Conservation (phyloP, 1,140 invertebrate species). For the Oryctes rhinoceros region DNA sequence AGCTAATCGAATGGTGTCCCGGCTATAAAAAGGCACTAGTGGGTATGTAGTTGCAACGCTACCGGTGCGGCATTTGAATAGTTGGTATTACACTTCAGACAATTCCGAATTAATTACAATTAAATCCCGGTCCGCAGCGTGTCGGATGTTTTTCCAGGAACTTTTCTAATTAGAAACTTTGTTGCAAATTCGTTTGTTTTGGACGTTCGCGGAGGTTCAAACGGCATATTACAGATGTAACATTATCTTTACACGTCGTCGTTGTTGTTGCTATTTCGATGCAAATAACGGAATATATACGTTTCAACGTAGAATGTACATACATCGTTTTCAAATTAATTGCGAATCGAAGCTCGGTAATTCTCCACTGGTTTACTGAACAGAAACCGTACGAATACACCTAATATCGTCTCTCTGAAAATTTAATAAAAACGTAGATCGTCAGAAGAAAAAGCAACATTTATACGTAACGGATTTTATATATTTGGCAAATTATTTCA, state of each 20-base stretch:
- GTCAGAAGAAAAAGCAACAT: too few relatives aligned
- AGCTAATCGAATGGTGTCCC: not conserved
- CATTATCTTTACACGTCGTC: not conserved
- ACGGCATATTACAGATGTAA: not conserved
- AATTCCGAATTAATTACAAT: conserved; percentile 15
- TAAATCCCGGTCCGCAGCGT: conserved; percentile 25
- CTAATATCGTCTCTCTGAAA: too few relatives aligned
- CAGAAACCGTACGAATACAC: too few relatives aligned
- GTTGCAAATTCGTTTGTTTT: not conserved
- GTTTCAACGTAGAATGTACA: too few relatives aligned
- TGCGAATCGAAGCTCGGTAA: too few relatives aligned
- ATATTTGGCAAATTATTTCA: too few relatives aligned
- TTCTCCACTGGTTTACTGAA: too few relatives aligned
- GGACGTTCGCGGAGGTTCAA: not conserved
- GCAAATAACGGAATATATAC: not conserved
- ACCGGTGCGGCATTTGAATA: conserved; percentile 1
- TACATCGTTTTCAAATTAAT: too few relatives aligned
- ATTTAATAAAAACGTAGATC: too few relatives aligned
- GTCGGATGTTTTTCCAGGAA: conserved; percentile 23
- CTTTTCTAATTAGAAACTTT: conserved; percentile 37
- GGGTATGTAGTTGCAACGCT: not conserved
- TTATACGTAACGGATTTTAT: too few relatives aligned
- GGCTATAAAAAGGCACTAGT: not conserved
- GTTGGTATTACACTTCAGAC: conserved; percentile 13
- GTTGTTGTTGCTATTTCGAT: not conserved